Base-by-base conservation (phyloP, 92 coral and sea anemone genomes). In the Pocillopora grandis region DNA sequence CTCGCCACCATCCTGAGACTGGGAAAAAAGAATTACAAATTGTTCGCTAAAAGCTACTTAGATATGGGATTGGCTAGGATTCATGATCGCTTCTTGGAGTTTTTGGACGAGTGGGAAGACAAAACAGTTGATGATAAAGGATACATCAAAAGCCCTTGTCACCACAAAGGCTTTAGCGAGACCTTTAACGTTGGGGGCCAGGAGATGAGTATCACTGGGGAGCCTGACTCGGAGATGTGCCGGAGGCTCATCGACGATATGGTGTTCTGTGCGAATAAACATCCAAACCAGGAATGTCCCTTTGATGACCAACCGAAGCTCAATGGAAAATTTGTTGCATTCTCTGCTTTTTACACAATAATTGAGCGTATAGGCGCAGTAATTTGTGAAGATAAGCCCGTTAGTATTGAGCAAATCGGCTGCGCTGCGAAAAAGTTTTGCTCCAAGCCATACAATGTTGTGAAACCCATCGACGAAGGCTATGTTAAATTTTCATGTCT, bases 31-130 rank as follows among this genome's bases (percentile, higher is more conserved):
- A n/a, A 0, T 12, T 85, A 58, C 71, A 10, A 18, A 3, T 65
- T 85, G 76, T 85, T 36, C 64, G 88, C 84, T 31, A 77, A 64
- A 56, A 85, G 88, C 18, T 85, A 85, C 55, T 66, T 85, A 52
- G 80, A 80, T 65, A 76, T 57, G 49, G 88, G 88, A 9, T 71
- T 78, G 19, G 75, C 73, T 2, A 66, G 67, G 42, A 48, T 85
- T 58, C 88, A 85, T 14, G 84, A 85, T 27, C 88, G 62, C 71
- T 85, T 31, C 70, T 21, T 77, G 3, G 66, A 77, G 56, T 68
- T 57, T 4, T 72, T 85, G n/a, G 64, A 17, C 21, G 27, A 78
- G n/a, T 52, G 48, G 75, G 55, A 60, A 18, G 15, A 58, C 15
- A 77, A 85, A 60, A 66, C 80, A 13, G n/a, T 49, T 17, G 84